phyloP scores from a whole-genome alignment of 2,888 invertebrate species.

The Epirrhoe tristata region DNA sequence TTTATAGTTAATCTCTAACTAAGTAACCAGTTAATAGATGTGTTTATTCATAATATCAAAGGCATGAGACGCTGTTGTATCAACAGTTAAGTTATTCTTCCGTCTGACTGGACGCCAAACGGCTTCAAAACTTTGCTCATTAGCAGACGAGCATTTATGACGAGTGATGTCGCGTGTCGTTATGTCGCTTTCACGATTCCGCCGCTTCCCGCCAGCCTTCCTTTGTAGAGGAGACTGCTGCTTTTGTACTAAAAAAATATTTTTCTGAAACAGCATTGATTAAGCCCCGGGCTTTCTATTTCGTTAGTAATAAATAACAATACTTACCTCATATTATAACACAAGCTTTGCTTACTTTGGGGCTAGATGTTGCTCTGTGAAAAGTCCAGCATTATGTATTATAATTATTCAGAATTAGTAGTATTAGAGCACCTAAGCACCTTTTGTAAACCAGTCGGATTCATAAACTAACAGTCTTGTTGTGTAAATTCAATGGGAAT shows the following conservation, averaged over 20 bases:
- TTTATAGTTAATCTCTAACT: no score
- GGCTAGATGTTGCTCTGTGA: no score
- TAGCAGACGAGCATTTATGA: constrained; percentile 55
- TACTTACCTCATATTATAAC: no score
- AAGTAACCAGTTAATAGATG: not conserved
- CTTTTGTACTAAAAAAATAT: not conserved
- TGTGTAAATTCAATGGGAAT: not conserved
- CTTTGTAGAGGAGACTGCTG: constrained; percentile 6
- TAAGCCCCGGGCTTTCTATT: no score
- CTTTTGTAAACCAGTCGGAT: not conserved
- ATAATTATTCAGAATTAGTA: no score
- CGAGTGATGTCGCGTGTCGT: constrained; percentile 41
- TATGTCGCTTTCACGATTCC: constrained; percentile 13
- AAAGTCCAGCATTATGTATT: no score
- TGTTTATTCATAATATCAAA: not conserved
- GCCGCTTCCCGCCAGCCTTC: constrained; percentile 10
- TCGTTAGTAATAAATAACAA: no score
- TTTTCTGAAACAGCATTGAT: no score
- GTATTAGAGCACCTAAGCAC: no score
- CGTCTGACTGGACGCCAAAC: constrained; percentile 42
- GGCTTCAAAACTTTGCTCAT: constrained; percentile 58
- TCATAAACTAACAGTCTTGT: not conserved
- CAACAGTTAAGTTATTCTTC: constrained; percentile 30
- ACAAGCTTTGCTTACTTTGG: no score
- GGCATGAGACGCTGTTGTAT: constrained; percentile 7